phyloP scores from a whole-genome alignment of 2,797 vertebrate genomes.

The Selene dorsalis region DNA sequence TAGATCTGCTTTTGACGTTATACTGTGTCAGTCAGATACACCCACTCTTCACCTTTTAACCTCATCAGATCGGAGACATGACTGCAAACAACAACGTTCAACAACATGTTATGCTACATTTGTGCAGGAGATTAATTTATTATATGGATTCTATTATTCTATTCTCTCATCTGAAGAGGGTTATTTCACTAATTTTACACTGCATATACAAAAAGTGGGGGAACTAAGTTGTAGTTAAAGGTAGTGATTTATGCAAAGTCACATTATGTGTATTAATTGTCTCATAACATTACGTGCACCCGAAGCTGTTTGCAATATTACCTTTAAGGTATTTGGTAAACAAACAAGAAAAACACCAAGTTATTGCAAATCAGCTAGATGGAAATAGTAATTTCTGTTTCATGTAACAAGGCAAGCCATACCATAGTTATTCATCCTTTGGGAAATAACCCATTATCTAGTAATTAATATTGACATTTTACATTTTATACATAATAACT shows the following conservation, averaged over 20 bases:
- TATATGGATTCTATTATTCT: not conserved
- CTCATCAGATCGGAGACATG: not conserved
- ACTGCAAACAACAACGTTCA: not conserved
- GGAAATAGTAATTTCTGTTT: not conserved
- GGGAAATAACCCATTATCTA: not conserved
- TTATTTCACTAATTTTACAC: not conserved
- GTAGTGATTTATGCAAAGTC: not conserved
- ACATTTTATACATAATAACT: not conserved
- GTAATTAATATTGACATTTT: not conserved
- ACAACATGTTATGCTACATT: not conserved
- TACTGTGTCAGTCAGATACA: conserved; percentile 2
- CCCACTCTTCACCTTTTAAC: conserved; percentile 14
- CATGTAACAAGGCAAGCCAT: not conserved
- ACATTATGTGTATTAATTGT: not conserved
- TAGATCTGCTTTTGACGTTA: conserved; percentile 24
- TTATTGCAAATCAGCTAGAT: not conserved
- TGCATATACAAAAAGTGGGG: not conserved
- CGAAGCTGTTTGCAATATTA: not conserved
- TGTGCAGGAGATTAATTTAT: not conserved
- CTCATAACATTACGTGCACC: not conserved
- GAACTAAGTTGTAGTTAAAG: not conserved
- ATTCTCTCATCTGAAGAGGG: too few relatives aligned
- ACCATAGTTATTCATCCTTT: not conserved
- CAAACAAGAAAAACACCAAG: not conserved
- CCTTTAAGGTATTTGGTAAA: not conserved